Percentiles rank a stretch among this genome's conserved stretches.
Conservation (phyloP, 2,797 vertebrate genomes). For the Halcyon leucocephala region DNA sequence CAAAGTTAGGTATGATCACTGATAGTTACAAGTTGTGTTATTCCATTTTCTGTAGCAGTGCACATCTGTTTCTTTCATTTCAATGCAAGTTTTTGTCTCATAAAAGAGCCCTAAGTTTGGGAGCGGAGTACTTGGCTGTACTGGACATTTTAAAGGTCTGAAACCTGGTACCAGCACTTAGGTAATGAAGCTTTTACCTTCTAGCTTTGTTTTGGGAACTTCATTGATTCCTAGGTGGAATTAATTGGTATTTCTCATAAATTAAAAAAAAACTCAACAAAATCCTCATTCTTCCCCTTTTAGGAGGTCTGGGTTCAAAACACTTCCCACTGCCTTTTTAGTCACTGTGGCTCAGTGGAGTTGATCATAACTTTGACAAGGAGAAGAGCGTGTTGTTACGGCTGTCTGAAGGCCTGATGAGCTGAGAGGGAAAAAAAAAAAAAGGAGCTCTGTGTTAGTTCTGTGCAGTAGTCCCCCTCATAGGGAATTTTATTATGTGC, state of each 20-base stretch:
- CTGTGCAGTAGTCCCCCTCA: background rate
- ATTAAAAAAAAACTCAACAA: background rate
- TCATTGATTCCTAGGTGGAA: background rate
- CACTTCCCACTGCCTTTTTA: background rate
- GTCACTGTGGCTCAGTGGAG: fast-evolving
- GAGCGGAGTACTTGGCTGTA: background rate
- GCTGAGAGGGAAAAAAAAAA: fast-evolving
- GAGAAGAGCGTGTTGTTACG: background rate
- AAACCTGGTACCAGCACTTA: background rate
- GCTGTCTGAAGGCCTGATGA: background rate
- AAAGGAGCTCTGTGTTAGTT: background rate
- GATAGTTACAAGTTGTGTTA: background rate
- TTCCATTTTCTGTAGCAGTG: background rate
- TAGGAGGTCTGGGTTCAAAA: background rate
- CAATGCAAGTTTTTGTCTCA: background rate
- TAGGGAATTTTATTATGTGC: background rate
- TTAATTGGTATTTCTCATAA: background rate
- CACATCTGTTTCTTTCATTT: constrained; percentile 9
- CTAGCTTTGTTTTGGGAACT: background rate
- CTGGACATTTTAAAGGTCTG: background rate
- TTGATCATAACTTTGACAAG: background rate
- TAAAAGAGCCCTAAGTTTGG: background rate
- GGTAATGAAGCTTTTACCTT: background rate
- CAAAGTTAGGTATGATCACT: background rate
- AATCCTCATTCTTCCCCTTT: background rate